Conservation (phyloP, 2,797 vertebrate species). For the Diplodus puntazzo region DNA sequence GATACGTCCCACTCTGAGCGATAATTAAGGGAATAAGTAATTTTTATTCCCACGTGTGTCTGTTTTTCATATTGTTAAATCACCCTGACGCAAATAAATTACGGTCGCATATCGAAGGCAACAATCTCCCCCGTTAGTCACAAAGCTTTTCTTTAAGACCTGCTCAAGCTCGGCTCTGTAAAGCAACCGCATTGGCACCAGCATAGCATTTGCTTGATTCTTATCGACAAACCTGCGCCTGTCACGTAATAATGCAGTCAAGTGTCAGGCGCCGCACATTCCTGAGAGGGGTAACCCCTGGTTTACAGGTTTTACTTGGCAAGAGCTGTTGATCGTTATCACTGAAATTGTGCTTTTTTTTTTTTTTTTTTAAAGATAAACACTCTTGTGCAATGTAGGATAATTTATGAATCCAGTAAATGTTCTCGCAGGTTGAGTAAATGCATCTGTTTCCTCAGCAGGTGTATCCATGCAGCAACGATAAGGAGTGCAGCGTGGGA, state of each 20-base stretch:
- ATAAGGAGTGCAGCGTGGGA: constrained; percentile 94
- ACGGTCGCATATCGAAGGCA: constrained; percentile 17
- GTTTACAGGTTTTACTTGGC: background rate
- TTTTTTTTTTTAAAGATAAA: background rate
- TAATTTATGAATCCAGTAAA: background rate
- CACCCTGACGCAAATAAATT: background rate
- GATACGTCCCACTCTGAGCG: background rate
- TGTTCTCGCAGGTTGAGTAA: constrained; percentile 3
- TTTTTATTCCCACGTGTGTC: background rate
- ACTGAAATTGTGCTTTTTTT: background rate
- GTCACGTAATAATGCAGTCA: background rate
- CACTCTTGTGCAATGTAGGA: background rate
- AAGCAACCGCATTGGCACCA: constrained; percentile 1
- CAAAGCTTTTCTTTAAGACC: background rate
- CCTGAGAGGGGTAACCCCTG: background rate
- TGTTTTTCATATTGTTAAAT: constrained; percentile 23
- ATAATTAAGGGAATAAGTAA: constrained; percentile 12
- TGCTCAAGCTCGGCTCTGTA: background rate
- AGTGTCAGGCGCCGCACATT: background rate
- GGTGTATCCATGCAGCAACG: constrained; percentile 94
- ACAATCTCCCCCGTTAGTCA: too few species aligned
- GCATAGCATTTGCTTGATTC: background rate
- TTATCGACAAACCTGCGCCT: background rate
- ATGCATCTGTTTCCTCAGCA: constrained; percentile 58
- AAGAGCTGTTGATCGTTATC: background rate